Base-by-base conservation (phyloP, 2,113 vertebrate species). In the Triplophysa siluroides region DNA sequence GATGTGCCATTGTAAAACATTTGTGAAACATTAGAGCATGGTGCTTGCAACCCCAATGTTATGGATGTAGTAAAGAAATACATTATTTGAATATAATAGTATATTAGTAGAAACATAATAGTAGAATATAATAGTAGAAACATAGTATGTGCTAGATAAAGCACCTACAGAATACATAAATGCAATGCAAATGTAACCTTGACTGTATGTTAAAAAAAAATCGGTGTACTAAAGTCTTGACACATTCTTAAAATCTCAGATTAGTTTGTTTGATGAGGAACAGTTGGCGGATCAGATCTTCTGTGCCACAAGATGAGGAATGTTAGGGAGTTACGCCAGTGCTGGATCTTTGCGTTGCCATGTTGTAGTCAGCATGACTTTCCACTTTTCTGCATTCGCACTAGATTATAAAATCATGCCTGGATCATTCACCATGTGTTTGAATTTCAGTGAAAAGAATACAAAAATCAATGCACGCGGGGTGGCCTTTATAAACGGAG, bases 381-480 rank as follows among this genome's bases (percentile, higher is more conserved):
- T 8, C 50, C 3, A 43, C 33, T 74, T 73, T 60, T 41, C 54
- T 60, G 13, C 70, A 60, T 73, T 58, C 58, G 24, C 60, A 26
- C 71, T 23, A 74, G 54, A 63, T 75, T 63, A 75, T 47, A 24
- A 29, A 63, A 75, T 24, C 73, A 75, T 45, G 9, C 61, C 45
- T 24, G 24, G 23, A 43, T 45, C 16, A 24, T 62, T 74, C n/a
- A 58, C n/a, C 19, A 58, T 58, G 33, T 61, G 33, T 21, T 24
- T 7, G 41, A 45, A 38, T 75, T 61, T 63, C 21, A 45, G 8
- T 45, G 38, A 63, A 62, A 8, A 26, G 2, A 63, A 50, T 29
- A 29, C 7, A 74, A 10, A 10, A 16, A 45, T 1, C 41, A 61
- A 60, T 8, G 41, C 33, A 61, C 7, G 21, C 33, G 18, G 19